These are phyloP conservation scores for Scopus umbretta DNA, from an alignment of 2,113 vertebrate species.

Conservation along the genomic window DNA sequence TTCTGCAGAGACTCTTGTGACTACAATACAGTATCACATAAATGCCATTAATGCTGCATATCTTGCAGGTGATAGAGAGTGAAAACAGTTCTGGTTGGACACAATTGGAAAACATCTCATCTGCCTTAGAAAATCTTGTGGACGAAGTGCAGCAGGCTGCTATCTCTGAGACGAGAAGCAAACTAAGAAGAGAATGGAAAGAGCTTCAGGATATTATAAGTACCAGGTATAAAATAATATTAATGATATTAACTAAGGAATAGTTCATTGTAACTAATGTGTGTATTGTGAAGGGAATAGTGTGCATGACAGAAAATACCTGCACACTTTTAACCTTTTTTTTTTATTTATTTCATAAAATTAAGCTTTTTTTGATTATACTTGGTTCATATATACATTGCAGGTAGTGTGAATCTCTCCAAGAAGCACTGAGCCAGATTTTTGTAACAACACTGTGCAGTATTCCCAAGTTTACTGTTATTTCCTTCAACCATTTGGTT, in stretches of 20 bases:
- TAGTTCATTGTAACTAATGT: background rate
- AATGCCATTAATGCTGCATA: background rate
- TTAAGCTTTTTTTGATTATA: background rate
- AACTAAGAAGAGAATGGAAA: conserved; percentile 73
- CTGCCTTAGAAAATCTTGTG: conserved; percentile 60
- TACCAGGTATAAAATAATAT: conserved; percentile 69
- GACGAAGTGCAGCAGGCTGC: conserved; percentile 51
- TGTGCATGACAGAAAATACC: background rate
- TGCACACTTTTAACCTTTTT: background rate
- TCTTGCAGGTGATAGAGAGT: conserved; percentile 74
- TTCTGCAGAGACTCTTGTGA: background rate
- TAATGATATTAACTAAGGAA: background rate
- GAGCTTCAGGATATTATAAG: conserved; percentile 73
- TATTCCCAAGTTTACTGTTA: background rate
- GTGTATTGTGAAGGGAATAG: background rate
- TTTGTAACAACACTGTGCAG: background rate
- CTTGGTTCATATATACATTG: background rate
- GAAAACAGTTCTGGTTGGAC: conserved; percentile 78
- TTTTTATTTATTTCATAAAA: background rate
- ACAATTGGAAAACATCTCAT: conserved; percentile 69
- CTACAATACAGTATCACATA: background rate
- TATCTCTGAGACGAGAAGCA: conserved; percentile 58
- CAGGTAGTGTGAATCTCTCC: background rate
- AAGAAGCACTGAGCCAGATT: background rate
- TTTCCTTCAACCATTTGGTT: background rate